Percentiles rank a stretch among this genome's conserved stretches.
Conservation (phyloP, 2,888 invertebrate genomes). For the Linnaemya vulpina region DNA sequence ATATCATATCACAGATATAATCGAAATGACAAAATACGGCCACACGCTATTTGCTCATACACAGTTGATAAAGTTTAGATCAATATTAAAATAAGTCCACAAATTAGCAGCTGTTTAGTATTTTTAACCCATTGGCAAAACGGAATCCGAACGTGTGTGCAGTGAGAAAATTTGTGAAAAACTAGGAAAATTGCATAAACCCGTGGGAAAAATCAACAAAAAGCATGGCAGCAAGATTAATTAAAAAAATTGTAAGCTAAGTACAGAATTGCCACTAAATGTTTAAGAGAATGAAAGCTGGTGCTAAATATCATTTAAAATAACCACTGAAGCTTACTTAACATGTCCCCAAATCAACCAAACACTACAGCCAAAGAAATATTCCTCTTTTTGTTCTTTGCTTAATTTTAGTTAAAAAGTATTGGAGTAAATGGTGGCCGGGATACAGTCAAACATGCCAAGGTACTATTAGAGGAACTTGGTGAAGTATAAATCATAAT, state of each 20-base stretch:
- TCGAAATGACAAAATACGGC: too few species aligned
- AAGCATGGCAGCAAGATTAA: slow-evolving; percentile 81
- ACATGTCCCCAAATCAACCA: slow-evolving; percentile 31
- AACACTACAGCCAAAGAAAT: slow-evolving; percentile 30
- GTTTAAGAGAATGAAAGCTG: slow-evolving; percentile 25
- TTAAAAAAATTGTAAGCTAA: slow-evolving; percentile 83
- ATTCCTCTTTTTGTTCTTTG: slow-evolving; percentile 52
- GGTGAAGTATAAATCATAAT: not conserved
- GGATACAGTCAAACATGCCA: slow-evolving; percentile 55
- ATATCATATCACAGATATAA: too few species aligned
- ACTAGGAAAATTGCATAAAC: slow-evolving; percentile 67
- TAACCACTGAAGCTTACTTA: slow-evolving; percentile 42
- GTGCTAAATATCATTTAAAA: slow-evolving; percentile 6
- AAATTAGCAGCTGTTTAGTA: slow-evolving; percentile 23
- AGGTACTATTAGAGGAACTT: slow-evolving; percentile 54
- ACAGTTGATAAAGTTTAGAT: slow-evolving; percentile 15
- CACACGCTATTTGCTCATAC: not conserved
- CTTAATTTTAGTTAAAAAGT: slow-evolving; percentile 73
- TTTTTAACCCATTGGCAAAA: slow-evolving; percentile 55
- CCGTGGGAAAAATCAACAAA: slow-evolving; percentile 72
- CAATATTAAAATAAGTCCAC: not conserved
- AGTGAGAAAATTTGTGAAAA: slow-evolving; percentile 59
- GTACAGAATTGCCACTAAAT: slow-evolving; percentile 43
- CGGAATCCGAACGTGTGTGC: slow-evolving; percentile 59
- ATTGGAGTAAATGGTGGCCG: slow-evolving; percentile 69